Evolutionary conservation across 2,888 invertebrate species (phyloP).

Genomic region (Sphaerophoria taeniata): DNA sequence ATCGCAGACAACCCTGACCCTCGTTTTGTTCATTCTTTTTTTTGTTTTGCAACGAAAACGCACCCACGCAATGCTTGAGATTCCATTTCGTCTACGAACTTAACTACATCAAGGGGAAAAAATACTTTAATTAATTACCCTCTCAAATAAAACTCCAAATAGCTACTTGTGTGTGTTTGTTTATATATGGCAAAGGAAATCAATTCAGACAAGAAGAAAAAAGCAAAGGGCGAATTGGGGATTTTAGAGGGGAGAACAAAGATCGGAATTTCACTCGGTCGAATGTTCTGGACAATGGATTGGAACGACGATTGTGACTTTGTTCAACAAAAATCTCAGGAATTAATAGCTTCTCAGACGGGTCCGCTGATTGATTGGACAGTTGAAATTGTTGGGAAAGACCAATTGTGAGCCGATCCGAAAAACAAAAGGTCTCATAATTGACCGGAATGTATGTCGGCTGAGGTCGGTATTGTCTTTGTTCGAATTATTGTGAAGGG

Average conservation of each 20-base stretch:
- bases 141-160: conserved; percentile 39
- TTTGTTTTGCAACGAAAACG: not conserved
- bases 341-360: conserved; percentile 64
- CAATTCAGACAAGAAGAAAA: conserved; percentile 7
- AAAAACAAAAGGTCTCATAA: conserved; percentile 15
- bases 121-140: conserved; percentile 65
- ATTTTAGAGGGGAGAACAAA: not conserved
- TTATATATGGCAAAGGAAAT: not conserved
- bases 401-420: not conserved
- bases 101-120: conserved; percentile 39
- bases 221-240: conserved; percentile 20
- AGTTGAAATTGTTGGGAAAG: conserved; percentile 46
- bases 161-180: not conserved
- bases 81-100: conserved; percentile 27
- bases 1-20: conserved; percentile 46
- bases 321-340: conserved; percentile 55
- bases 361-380: conserved; percentile 70
- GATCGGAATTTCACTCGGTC: conserved; percentile 32
- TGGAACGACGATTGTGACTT: conserved; percentile 1
- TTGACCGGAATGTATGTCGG: conserved; percentile 36
- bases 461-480: conserved; percentile 31
- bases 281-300: conserved; percentile 24
- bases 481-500: conserved; percentile 39
- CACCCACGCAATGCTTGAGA: conserved; percentile 22
- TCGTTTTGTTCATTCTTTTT: conserved; percentile 2